A percentile compares a stretch with the other conserved stretches of the same genome.
These are phyloP conservation scores for Mormoops blainvillei DNA, from an alignment of 2,113 vertebrate species.

Conservation along the genomic window DNA sequence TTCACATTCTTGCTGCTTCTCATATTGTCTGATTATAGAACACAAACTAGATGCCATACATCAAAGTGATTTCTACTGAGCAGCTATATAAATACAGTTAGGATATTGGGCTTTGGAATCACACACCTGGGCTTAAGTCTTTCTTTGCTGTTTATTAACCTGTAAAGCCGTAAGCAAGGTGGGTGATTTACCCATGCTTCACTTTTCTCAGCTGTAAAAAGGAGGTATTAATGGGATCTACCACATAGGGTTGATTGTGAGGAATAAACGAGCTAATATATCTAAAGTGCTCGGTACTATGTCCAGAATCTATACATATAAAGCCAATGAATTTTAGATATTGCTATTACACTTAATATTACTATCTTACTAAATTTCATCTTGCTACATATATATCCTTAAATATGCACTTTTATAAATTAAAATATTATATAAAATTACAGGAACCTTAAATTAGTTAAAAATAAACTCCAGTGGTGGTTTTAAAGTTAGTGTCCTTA, in stretches of 20 bases:
- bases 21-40: background rate
- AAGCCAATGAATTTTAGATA: slow-evolving; percentile 5
- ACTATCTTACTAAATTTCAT: background rate
- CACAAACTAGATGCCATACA: background rate
- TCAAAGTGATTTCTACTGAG: background rate
- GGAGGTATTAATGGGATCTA: background rate
- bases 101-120: background rate
- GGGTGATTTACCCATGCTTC: background rate
- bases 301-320: background rate
- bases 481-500: background rate
- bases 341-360: background rate
- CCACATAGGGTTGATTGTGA: background rate
- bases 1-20: background rate
- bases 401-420: background rate
- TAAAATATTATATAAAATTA: background rate
- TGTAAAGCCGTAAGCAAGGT: background rate
- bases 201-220: background rate
- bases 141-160: background rate
- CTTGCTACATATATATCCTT: background rate
- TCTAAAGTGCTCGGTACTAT: background rate
- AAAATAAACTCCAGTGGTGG: background rate
- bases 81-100: background rate
- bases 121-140: background rate
- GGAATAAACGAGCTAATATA: background rate
- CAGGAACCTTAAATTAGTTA: background rate